Conservation (phyloP, 2,113 vertebrate species). For the Lophotis ruficrista region DNA sequence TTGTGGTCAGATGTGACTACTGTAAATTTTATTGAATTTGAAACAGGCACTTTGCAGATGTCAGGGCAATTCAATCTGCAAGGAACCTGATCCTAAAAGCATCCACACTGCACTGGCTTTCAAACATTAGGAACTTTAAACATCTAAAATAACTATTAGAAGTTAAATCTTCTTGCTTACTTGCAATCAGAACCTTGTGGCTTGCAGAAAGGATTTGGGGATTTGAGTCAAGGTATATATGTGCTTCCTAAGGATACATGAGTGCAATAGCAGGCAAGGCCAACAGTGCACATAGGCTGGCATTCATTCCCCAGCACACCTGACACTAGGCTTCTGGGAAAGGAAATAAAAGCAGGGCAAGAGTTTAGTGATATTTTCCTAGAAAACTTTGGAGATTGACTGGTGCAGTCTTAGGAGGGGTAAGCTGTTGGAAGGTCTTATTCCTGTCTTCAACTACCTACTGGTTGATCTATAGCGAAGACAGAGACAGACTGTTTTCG, state of each 20-base stretch:
- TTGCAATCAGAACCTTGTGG: neutral
- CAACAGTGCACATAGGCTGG: neutral
- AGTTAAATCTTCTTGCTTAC: neutral
- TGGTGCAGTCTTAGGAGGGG: neutral
- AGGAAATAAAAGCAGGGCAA: neutral
- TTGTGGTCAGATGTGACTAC: slow-evolving; percentile 42
- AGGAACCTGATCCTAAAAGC: neutral
- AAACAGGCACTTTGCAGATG: slow-evolving; percentile 40
- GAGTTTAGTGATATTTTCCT: neutral
- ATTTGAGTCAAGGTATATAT: neutral
- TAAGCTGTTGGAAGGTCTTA: neutral
- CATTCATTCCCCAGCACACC: neutral
- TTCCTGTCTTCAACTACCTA: neutral
- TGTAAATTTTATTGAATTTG: slow-evolving; percentile 50
- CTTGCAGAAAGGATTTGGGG: neutral
- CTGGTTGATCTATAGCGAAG: neutral
- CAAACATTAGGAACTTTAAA: neutral
- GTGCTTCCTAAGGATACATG: neutral
- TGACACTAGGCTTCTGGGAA: neutral
- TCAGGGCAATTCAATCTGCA: slow-evolving; percentile 21
- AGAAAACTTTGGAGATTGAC: neutral
- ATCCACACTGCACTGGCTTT: neutral
- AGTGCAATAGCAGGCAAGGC: neutral
- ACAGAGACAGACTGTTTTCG: neutral
- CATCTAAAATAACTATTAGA: neutral